Percentiles rank a stretch among this genome's conserved stretches.
phyloP scores from a whole-genome alignment of 2,113 vertebrate species.

The Dipodomys merriami region DNA sequence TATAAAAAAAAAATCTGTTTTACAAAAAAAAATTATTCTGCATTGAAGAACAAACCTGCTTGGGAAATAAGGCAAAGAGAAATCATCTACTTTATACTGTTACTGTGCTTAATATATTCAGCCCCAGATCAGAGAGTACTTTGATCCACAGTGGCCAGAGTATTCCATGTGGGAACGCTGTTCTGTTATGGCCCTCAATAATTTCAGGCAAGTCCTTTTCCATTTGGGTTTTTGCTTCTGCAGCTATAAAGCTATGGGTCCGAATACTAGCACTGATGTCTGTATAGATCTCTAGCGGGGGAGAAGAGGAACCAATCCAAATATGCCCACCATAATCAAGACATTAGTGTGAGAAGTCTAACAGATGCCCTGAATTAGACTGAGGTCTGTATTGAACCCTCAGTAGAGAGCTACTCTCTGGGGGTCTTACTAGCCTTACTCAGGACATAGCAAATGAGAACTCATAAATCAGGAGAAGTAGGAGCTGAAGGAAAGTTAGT shows the following conservation, averaged over 20 bases:
- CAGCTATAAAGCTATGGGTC: not conserved
- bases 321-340: not conserved
- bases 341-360: not conserved
- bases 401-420: not conserved
- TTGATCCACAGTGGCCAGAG: not conserved
- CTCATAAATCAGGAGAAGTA: not conserved
- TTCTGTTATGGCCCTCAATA: too few relatives aligned
- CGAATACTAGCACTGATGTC: not conserved
- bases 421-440: not conserved
- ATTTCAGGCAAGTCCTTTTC: not conserved
- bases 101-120: not conserved
- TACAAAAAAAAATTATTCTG: too few relatives aligned
- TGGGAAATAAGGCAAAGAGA: not conserved
- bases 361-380: not conserved
- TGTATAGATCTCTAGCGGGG: not conserved
- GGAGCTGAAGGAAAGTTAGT: not conserved
- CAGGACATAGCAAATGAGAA: not conserved
- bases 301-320: not conserved
- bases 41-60: not conserved
- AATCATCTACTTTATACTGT: not conserved
- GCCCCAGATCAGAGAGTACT: not conserved
- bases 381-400: not conserved
- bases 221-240: conserved; percentile 20
- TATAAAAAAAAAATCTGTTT: too few relatives aligned
- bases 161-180: too few relatives aligned